Base-by-base conservation (phyloP, 1,140 invertebrate species). In the Drosophila bifasciata region DNA sequence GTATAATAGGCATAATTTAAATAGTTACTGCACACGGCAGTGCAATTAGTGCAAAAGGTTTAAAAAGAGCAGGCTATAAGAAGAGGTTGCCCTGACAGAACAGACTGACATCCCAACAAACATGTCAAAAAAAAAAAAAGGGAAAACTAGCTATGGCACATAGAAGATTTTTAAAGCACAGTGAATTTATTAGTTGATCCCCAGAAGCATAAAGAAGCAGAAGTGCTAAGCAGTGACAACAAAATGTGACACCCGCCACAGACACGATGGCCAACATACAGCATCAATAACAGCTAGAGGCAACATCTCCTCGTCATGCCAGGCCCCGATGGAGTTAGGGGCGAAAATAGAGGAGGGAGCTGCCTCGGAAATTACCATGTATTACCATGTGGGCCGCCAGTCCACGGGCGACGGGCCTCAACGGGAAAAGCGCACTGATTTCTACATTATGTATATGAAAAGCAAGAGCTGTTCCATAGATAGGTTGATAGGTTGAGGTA, bases 11-110 rank as follows among this genome's bases (percentile, higher is more conserved):
- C 58, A 85, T 85, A 81, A 77, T 85, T 86, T 85, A 85, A 85
- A 85, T 86, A 85, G 81, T 85, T 85, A 86, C 86, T 85, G 81
- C 81, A 76, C 67, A 73, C 72, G 72, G 68, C 77, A 85, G 86
- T 86, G 81, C 81, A 85, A 86, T 85, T 85, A 85, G 81, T 85
- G 81, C 86, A 85, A 85, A 85, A 85, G 77, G 81, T 76, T 67
- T 7, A 80, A 86, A 79, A 76, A 76, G 61, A 71, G 45, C 41
- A 50, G 41, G 21, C 17, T 43, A 48, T 44, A 52, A 36, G 53
- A 21, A 21, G 13, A 2, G 16, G n/a, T 13, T 51, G 57, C 17
- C 51, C 51, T 36, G 44, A 41, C 58, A 77, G 81, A 28, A 86
- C 77, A 85, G 69, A 46, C 61, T 85, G 81, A 85, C 81, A 79